Percentiles rank a stretch among this genome's conserved stretches.
Conservation (phyloP, 2,113 vertebrate species). For the Dasyurus viverrinus region DNA sequence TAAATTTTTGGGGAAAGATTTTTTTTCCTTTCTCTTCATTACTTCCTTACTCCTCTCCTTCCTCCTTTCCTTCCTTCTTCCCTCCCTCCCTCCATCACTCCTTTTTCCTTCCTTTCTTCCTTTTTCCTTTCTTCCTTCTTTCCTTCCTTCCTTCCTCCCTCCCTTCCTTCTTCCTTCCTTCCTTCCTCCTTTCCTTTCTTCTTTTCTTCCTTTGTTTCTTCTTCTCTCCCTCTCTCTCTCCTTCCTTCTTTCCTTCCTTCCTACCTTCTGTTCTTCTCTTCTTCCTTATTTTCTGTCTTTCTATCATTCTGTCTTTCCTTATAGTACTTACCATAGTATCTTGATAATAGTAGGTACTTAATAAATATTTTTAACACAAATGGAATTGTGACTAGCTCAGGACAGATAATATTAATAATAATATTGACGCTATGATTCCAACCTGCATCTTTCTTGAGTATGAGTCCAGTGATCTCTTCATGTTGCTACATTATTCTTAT, state of each 20-base stretch:
- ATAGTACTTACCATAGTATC: not conserved
- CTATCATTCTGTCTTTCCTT: not conserved
- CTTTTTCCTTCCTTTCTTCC: no score
- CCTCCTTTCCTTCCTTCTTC: no score
- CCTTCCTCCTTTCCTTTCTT: not conserved
- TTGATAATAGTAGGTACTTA: not conserved
- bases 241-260: no score
- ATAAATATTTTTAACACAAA: not conserved
- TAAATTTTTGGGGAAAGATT: no score
- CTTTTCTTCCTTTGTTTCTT: no score
- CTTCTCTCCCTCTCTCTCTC: no score
- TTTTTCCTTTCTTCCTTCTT: not conserved
- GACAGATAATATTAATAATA: not conserved
- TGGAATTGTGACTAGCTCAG: not conserved
- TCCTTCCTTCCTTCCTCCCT: no score
- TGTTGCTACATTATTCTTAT: not conserved
- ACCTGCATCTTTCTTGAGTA: not conserved
- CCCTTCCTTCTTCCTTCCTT: no score
- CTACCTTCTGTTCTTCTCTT: not conserved
- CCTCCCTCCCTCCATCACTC: no score
- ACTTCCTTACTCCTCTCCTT: not conserved
- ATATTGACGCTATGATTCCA: not conserved
- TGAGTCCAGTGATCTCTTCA: not conserved
- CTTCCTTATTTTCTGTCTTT: not conserved
- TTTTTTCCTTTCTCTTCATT: no score